Evolutionary conservation across 2,888 invertebrate species (phyloP).

Genomic region (Heteromurus nitidus): DNA sequence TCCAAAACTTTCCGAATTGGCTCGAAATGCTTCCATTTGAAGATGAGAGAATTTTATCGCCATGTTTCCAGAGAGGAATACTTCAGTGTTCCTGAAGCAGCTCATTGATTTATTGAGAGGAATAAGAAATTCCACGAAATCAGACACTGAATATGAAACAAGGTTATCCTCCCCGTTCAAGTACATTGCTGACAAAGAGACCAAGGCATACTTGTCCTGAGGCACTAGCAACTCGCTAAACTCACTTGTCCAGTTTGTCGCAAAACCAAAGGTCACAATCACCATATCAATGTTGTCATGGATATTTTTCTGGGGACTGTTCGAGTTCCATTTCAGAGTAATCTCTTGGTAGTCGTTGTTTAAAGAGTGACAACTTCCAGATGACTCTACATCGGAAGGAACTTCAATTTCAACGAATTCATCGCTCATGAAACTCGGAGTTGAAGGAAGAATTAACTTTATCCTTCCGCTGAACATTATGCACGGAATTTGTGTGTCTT

Average conservation of each 20-base stretch:
- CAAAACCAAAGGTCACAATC: constrained; percentile 42
- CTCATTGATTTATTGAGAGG: constrained; percentile 31
- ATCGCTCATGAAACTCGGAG: background rate
- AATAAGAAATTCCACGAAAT: constrained; percentile 37
- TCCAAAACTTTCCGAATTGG: background rate
- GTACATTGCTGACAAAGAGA: constrained; percentile 26
- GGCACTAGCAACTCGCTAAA: constrained; percentile 13
- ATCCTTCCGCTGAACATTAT: constrained; percentile 22
- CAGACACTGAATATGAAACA: constrained; percentile 21
- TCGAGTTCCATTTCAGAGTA: constrained; percentile 39
- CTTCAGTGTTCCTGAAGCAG: constrained; percentile 1
- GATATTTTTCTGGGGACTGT: background rate
- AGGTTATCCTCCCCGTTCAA: constrained; percentile 3
- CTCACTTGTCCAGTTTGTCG: constrained; percentile 45
- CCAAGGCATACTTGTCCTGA: constrained; percentile 38
- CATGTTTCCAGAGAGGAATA: background rate
- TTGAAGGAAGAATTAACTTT: constrained; percentile 6
- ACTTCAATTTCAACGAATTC: constrained; percentile 32
- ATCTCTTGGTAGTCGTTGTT: constrained; percentile 48
- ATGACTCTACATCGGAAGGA: constrained; percentile 25
- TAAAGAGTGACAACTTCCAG: constrained; percentile 28
- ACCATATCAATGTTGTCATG: background rate
- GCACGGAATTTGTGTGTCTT: constrained; percentile 11
- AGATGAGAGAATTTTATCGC: constrained; percentile 12
- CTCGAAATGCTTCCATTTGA: constrained; percentile 31